phyloP scores from a whole-genome alignment of 2,113 vertebrate genomes.

The Caretta caretta region DNA sequence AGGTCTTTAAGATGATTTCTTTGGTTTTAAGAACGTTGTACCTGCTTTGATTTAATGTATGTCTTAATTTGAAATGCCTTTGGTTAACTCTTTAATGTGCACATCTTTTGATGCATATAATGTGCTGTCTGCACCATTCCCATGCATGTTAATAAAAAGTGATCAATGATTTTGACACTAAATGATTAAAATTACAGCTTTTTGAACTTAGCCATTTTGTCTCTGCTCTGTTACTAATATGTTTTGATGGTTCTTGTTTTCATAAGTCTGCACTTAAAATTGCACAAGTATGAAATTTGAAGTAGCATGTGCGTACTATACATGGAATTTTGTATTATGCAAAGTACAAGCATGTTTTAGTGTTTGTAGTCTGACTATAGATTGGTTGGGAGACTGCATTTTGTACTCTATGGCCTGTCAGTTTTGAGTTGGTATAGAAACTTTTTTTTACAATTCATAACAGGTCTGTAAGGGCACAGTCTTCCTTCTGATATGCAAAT shows the following conservation, averaged over 20 bases:
- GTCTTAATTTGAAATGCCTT: conserved; percentile 44
- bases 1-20: conserved; percentile 33
- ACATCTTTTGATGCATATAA: conserved; percentile 20
- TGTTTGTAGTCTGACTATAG: background rate
- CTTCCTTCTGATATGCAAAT: background rate
- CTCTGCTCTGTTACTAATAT: conserved; percentile 50
- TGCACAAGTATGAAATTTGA: conserved; percentile 18
- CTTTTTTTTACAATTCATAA: background rate
- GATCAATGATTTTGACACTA: background rate
- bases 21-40: conserved; percentile 24
- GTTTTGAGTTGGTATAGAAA: background rate
- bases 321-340: background rate
- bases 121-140: conserved; percentile 55
- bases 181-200: conserved; percentile 11
- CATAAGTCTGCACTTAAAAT: conserved; percentile 49
- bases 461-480: background rate
- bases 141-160: conserved; percentile 56
- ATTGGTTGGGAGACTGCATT: background rate
- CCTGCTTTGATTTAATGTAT: conserved; percentile 53
- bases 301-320: background rate
- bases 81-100: conserved; percentile 59
- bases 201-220: conserved; percentile 23
- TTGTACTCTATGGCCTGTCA: background rate
- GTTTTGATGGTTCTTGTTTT: conserved; percentile 42
- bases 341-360: conserved; percentile 21